Base-by-base conservation (phyloP, 2,888 invertebrate species). In the Pristionchus arcanus region DNA sequence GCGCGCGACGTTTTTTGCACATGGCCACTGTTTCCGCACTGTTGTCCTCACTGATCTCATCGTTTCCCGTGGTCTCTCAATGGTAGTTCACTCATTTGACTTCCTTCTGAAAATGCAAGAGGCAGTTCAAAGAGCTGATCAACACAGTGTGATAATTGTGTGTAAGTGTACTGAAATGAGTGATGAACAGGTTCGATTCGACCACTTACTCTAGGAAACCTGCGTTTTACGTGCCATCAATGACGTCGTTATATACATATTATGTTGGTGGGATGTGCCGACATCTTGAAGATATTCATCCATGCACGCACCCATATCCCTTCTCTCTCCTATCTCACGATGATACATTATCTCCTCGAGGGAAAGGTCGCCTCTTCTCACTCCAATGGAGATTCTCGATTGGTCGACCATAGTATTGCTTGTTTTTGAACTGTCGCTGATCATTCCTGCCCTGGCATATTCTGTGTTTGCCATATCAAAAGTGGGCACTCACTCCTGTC, bases 251-350 rank as follows among this genome's bases (percentile, higher is more conserved):
- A n/a, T 68, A 31, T 31, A 21, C 31, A 63, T 68, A 21, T 16
- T 68, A 28, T 68, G 63, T 68, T 31, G 34, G 2, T 68, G n/a
- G 68, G 28, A 34, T 68, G 68, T 68, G 4, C 3, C 5, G 19
- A 16, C 13, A 68, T 34, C 68, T 34, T 31, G 31, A 15, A 16
- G 68, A 31, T 68, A 68, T 68, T 68, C 68, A 68, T 28, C 31
- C 31, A 74, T 21, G 74, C 42, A 74, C 37, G 31, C 74, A 74
- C 21, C 37, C 37, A 25, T 37, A 19, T 25, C 21, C 42, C 74
- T 21, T 9, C 74, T 37, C 21, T 74, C 74, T 21, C 5, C 74
- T 74, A 37, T 74, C 74, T 74, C 74, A 74, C 74, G 74, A 74
- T 37, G 74, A 37, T 16, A 74, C 74, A 74, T 25, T 74, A 74